Conservation (phyloP, 1,140 invertebrate species). For the Paramacrobiotus metropolitanus region DNA sequence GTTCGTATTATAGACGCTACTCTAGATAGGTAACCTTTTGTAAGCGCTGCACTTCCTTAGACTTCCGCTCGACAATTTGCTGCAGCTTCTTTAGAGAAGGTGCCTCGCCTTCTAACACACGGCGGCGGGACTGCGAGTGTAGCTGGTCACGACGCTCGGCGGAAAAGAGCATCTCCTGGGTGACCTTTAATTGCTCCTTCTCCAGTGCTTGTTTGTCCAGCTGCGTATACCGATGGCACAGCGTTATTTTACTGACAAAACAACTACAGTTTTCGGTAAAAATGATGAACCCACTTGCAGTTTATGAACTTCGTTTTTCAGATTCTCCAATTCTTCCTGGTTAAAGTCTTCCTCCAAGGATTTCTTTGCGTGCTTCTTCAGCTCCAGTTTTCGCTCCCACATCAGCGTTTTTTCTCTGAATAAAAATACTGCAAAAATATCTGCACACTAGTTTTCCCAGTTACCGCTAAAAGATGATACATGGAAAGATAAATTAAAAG, state of each 20-base stretch:
- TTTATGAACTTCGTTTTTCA: not conserved
- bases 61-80: not conserved
- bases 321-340: not conserved
- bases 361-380: not conserved
- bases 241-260: not conserved
- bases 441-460: not conserved
- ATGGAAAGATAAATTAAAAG: not conserved
- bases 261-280: too few species aligned
- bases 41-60: not conserved
- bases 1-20: too few species aligned
- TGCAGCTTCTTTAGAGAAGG: not conserved
- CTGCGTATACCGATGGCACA: not conserved
- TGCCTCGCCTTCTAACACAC: slow-evolving; percentile 1
- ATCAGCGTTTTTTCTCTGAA: not conserved
- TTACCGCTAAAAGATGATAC: not conserved
- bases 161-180: not conserved
- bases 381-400: not conserved
- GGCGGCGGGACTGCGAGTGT: not conserved
- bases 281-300: too few species aligned
- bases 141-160: not conserved
- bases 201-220: not conserved
- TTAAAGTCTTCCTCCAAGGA: not conserved
- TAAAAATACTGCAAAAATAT: too few species aligned
- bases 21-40: too few species aligned
- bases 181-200: not conserved